Evolutionary conservation across 2,888 invertebrate species (phyloP).

Genomic region (Drosophila aldrichi): DNA sequence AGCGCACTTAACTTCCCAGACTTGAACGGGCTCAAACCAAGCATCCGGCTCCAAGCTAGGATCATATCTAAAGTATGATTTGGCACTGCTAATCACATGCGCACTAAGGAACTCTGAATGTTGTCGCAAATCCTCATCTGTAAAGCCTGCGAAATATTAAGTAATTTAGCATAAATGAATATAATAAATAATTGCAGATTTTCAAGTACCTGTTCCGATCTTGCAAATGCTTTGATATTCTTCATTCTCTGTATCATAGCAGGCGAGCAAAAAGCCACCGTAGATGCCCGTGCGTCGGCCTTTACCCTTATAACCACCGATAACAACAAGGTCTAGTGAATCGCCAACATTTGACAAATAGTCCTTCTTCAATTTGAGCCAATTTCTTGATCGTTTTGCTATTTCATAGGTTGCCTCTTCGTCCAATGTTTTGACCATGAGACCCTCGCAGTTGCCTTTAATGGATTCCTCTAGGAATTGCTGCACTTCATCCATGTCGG

Average conservation of each 20-base stretch:
- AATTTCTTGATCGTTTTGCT: slow-evolving; percentile 96
- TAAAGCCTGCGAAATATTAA: slow-evolving; percentile 91
- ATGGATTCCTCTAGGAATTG: slow-evolving; percentile 97
- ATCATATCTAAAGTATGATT: slow-evolving; percentile 93
- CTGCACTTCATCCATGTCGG: slow-evolving; percentile 95
- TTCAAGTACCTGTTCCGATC: slow-evolving; percentile 86
- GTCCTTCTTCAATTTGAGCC: slow-evolving; percentile 99
- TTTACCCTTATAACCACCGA: slow-evolving; percentile 96
- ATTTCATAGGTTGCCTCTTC: slow-evolving; percentile 97
- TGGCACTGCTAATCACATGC: slow-evolving; percentile 90
- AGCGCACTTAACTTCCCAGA: slow-evolving; percentile 99
- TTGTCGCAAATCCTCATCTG: slow-evolving; percentile 93
- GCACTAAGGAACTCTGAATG: slow-evolving; percentile 92
- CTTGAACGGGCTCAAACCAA: slow-evolving; percentile 94
- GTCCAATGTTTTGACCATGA: slow-evolving; percentile 98
- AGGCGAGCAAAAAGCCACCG: slow-evolving; percentile 98
- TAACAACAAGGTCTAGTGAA: slow-evolving; percentile 97
- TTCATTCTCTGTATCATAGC: slow-evolving; percentile 95
- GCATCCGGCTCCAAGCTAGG: slow-evolving; percentile 91
- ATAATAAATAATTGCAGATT: background rate
- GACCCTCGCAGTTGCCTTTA: slow-evolving; percentile 98
- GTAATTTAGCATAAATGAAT: background rate
- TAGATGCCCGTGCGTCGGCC: slow-evolving; percentile 97
- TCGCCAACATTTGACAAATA: slow-evolving; percentile 98
- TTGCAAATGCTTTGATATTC: slow-evolving; percentile 97